A percentile compares a stretch with the other conserved stretches of the same genome.
Evolutionary conservation across 2,797 vertebrate species (phyloP).

Genomic region (Geotrypetes seraphini): DNA sequence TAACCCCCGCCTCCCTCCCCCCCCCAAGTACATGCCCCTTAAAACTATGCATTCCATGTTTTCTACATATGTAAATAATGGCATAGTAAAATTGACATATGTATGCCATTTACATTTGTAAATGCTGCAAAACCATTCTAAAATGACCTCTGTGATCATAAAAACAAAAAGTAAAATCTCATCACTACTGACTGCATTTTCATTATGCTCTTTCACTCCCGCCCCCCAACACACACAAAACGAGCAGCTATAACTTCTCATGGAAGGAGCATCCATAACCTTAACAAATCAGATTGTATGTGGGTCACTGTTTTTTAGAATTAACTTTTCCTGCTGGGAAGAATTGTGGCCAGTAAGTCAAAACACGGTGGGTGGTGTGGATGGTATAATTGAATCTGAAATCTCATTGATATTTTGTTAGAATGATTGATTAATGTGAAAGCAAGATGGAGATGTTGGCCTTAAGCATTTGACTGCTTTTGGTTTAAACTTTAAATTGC

Average conservation of each 20-base stretch:
- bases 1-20: too few relatives aligned
- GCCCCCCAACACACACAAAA: slow-evolving; percentile 7
- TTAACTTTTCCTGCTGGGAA: slow-evolving; percentile 15
- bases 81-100: too few relatives aligned
- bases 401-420: slow-evolving; percentile 1
- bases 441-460: not conserved
- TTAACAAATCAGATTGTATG: slow-evolving; percentile 20
- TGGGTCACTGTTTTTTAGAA: slow-evolving; percentile 18
- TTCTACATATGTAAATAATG: too few relatives aligned
- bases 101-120: too few relatives aligned
- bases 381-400: not conserved
- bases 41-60: too few relatives aligned
- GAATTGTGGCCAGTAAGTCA: not conserved
- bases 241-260: slow-evolving; percentile 2
- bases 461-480: not conserved
- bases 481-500: slow-evolving; percentile 10
- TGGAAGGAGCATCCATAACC: slow-evolving; percentile 9
- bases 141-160: too few relatives aligned
- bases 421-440: not conserved
- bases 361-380: rapidly evolving
- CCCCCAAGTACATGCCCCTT: too few relatives aligned
- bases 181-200: too few relatives aligned
- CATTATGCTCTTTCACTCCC: too few relatives aligned
- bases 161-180: too few relatives aligned
- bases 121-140: too few relatives aligned